Percentiles rank a stretch among this genome's conserved stretches.
Conservation (phyloP, 2,797 vertebrate genomes). For the Graptemys geographica region DNA sequence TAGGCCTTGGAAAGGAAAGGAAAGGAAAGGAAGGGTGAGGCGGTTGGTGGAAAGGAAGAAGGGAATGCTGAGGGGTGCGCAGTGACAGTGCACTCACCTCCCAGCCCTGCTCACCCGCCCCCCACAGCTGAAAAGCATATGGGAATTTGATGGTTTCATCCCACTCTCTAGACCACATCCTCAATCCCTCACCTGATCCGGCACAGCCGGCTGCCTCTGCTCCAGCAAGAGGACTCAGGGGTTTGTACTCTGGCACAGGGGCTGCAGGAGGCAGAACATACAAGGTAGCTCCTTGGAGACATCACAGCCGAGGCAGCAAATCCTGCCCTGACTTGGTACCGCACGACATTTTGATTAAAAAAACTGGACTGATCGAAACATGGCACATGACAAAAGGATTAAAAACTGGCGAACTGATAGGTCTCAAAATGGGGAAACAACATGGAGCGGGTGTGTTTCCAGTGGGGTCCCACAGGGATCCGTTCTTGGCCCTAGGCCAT, state of each 20-base stretch:
- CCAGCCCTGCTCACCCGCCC: no score
- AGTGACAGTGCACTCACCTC: no score
- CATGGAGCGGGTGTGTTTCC: no score
- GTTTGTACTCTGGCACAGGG: not conserved
- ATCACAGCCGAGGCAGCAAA: not conserved
- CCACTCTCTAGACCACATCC: not conserved
- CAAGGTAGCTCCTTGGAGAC: fast-evolving
- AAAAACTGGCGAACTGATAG: no score
- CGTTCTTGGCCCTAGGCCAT: no score
- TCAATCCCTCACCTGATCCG: not conserved
- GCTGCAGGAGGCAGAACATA: not conserved
- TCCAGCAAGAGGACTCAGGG: fast-evolving
- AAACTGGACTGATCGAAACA: no score
- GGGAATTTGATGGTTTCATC: not conserved
- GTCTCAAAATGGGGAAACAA: no score
- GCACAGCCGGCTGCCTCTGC: not conserved
- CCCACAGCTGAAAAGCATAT: no score
- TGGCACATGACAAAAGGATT: no score
- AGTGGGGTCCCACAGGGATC: no score
- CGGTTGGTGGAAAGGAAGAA: not conserved
- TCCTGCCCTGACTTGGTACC: no score
- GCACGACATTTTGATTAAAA: no score
- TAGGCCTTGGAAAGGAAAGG: not conserved
- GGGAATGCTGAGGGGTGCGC: not conserved
- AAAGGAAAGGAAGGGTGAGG: not conserved